These are phyloP conservation scores for Sebastes cheni DNA, from an alignment of 2,797 vertebrate genomes.

Conservation along the genomic window DNA sequence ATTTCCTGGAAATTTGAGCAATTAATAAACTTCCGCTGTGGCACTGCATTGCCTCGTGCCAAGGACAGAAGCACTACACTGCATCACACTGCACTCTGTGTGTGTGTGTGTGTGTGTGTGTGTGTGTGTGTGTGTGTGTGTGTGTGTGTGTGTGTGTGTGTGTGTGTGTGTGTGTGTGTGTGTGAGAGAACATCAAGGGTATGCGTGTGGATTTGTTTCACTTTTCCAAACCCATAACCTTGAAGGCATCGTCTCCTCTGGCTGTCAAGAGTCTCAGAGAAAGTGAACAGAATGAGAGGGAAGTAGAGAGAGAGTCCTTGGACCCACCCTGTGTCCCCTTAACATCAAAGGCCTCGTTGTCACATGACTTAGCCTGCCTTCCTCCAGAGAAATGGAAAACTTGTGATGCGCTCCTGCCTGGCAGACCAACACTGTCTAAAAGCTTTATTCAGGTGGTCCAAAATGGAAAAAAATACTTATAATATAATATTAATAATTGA, in stretches of 20 bases:
- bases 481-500: not conserved
- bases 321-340: not conserved
- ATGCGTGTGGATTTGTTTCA: slow-evolving; percentile 3
- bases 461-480: not conserved
- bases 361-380: not conserved
- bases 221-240: slow-evolving; percentile 10
- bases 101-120: accelerated
- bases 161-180: too few relatives aligned
- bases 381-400: not conserved
- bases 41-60: not conserved
- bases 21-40: slow-evolving; percentile 22
- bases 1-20: slow-evolving; percentile 11
- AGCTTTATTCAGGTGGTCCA: not conserved
- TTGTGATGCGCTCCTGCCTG: not conserved
- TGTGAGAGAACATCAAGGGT: not conserved
- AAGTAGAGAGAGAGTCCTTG: not conserved
- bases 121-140: too few relatives aligned
- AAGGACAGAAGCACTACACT: slow-evolving; percentile 4
- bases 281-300: slow-evolving; percentile 15
- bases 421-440: not conserved
- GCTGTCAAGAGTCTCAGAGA: not conserved
- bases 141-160: too few relatives aligned
- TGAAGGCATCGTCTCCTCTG: not conserved
- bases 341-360: slow-evolving; percentile 18
- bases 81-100: not conserved